Percentiles rank a stretch among this genome's conserved stretches.
Evolutionary conservation across 2,888 invertebrate genomes (phyloP).

Genomic region (Alentia gelatinosa): DNA sequence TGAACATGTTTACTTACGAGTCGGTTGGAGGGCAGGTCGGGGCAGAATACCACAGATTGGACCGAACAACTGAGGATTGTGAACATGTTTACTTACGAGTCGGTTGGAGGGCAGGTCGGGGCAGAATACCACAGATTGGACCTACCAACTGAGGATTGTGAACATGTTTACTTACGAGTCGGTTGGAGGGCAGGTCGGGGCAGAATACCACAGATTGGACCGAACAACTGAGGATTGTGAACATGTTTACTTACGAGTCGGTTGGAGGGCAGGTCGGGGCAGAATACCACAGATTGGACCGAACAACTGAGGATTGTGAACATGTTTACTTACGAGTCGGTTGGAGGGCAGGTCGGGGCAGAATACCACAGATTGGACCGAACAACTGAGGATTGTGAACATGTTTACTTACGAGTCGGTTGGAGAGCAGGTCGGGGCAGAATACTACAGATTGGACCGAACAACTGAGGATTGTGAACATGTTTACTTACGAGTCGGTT

Average conservation of each 20-base stretch:
- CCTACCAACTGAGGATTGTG: too few species aligned
- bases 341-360: constrained; percentile 73
- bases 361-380: constrained; percentile 62
- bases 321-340: constrained; percentile 69
- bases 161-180: too few species aligned
- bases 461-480: too few species aligned
- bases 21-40: constrained; percentile 73
- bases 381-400: too few species aligned
- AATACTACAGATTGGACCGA: constrained; percentile 68
- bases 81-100: constrained; percentile 69
- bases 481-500: constrained; percentile 70
- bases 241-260: too few species aligned
- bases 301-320: too few species aligned
- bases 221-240: too few species aligned
- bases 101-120: constrained; percentile 73
- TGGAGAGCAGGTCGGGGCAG: constrained; percentile 73
- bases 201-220: too few species aligned
- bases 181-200: too few species aligned
- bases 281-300: too few species aligned
- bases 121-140: constrained; percentile 69
- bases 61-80: too few species aligned
- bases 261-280: too few species aligned
- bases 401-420: constrained; percentile 71
- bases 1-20: constrained; percentile 69
- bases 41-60: constrained; percentile 70